phyloP scores from a whole-genome alignment of 2,113 vertebrate species.

The Oophaga pumilio region DNA sequence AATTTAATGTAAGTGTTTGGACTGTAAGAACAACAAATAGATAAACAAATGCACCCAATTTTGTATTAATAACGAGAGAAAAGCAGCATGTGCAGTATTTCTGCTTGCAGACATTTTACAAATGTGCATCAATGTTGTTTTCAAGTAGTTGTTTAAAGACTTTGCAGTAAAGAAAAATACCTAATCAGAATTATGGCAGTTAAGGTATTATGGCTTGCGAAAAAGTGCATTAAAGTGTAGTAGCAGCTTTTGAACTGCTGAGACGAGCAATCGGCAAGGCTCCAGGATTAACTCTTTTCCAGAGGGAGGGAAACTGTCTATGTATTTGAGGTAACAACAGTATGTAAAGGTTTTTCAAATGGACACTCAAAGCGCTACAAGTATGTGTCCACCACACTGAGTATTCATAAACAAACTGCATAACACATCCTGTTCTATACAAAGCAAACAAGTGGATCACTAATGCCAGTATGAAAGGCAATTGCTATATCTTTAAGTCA shows the following conservation, averaged over 20 bases:
- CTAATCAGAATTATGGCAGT: background rate
- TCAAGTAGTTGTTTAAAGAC: background rate
- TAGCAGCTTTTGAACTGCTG: background rate
- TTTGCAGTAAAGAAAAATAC: background rate
- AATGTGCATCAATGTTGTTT: conserved; percentile 3
- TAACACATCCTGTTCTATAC: too few species aligned
- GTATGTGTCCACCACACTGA: too few species aligned
- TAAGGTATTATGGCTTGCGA: background rate
- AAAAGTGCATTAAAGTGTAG: background rate
- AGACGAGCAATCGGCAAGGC: background rate
- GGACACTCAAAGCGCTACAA: too few species aligned
- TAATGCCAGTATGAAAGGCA: too few species aligned
- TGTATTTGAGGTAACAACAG: too few species aligned
- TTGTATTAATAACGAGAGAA: background rate
- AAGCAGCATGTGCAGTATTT: background rate
- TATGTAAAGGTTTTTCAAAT: too few species aligned
- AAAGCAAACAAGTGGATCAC: too few species aligned
- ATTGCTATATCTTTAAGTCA: too few species aligned
- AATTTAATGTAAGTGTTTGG: background rate
- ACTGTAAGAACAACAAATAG: conserved; percentile 4
- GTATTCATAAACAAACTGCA: too few species aligned
- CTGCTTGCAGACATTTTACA: background rate
- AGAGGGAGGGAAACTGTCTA: too few species aligned
- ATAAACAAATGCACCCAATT: background rate
- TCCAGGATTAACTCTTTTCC: too few species aligned